Evolutionary conservation across 2,888 invertebrate genomes (phyloP).

Genomic region (Drosophila yooni): DNA sequence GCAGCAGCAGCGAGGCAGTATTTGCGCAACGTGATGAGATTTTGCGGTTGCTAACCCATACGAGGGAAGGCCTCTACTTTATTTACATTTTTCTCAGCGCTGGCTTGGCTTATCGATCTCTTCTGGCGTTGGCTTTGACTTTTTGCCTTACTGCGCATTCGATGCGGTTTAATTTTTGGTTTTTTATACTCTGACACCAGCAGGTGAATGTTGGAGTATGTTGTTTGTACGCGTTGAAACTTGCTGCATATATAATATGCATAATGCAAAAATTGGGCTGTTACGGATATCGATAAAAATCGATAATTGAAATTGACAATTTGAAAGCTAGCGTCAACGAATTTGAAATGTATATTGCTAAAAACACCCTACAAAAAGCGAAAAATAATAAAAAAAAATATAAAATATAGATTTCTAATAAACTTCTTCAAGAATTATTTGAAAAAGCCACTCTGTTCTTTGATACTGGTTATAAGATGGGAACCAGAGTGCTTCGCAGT

Average conservation of each 20-base stretch:
- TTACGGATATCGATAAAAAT: background rate
- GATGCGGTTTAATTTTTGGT: constrained; percentile 35
- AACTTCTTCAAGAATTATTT: background rate
- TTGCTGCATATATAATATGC: background rate
- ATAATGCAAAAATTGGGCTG: background rate
- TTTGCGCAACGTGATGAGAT: constrained; percentile 80
- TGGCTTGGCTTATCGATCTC: constrained; percentile 67
- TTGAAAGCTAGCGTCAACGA: background rate
- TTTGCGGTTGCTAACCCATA: constrained; percentile 69
- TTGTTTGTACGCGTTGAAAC: background rate
- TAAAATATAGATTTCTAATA: background rate
- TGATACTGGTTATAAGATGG: background rate
- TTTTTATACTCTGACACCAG: background rate
- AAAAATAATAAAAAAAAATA: too few species aligned
- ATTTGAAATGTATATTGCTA: too few species aligned
- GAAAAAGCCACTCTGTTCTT: background rate
- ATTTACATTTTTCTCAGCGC: constrained; percentile 68
- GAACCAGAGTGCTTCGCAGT: background rate
- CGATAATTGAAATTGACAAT: background rate
- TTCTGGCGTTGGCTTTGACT: constrained; percentile 35
- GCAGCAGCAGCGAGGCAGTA: constrained; percentile 65
- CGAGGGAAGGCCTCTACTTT: constrained; percentile 43
- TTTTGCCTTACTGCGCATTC: constrained; percentile 34
- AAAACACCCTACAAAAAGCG: too few species aligned
- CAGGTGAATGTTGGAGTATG: background rate